phyloP scores from a whole-genome alignment of 2,797 vertebrate genomes.

The Scolopax rusticola region DNA sequence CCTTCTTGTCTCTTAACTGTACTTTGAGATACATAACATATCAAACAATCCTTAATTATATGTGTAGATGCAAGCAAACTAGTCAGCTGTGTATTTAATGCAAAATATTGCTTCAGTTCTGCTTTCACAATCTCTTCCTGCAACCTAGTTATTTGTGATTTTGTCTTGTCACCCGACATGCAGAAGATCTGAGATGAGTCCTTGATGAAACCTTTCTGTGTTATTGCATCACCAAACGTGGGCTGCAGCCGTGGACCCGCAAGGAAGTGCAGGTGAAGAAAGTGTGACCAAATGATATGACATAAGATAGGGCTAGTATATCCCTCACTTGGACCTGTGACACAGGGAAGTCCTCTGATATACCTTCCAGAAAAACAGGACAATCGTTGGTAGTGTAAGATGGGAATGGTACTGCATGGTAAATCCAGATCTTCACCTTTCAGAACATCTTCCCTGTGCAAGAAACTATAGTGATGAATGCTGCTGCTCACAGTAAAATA shows the following conservation, averaged over 20 bases:
- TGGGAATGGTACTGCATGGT: not conserved
- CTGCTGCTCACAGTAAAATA: not conserved
- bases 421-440: not conserved
- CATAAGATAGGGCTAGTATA: not conserved
- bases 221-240: not conserved
- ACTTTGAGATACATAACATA: conserved; percentile 23
- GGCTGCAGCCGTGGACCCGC: not conserved
- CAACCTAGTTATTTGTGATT: conserved; percentile 4
- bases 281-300: accelerated
- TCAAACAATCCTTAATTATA: conserved; percentile 35
- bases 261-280: not conserved
- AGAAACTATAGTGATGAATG: not conserved
- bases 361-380: not conserved
- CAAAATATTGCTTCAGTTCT: conserved; percentile 27
- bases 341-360: not conserved
- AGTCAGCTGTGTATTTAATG: conserved; percentile 47
- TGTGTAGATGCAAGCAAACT: not conserved
- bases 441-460: not conserved
- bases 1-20: not conserved
- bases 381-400: not conserved
- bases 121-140: conserved; percentile 36
- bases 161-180: not conserved
- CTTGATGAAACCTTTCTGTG: not conserved
- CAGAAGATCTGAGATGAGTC: not conserved
- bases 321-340: not conserved